Conservation (phyloP, 2,888 invertebrate genomes). For the Agrilus mali region DNA sequence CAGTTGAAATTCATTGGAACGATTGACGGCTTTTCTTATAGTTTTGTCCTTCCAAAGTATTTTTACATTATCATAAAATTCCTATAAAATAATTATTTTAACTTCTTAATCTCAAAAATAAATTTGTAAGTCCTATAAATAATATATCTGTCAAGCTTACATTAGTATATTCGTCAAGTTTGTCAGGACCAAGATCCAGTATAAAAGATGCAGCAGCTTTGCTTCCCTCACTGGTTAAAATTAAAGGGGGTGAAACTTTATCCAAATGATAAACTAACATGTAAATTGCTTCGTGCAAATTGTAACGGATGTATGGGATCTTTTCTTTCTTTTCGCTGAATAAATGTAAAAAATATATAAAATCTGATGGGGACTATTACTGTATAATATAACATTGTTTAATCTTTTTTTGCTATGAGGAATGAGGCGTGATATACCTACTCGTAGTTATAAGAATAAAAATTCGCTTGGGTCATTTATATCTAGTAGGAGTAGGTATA, state of each 20-base stretch:
- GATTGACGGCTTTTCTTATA: slow-evolving; percentile 52
- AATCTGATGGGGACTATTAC: no score
- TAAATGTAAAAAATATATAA: slow-evolving; percentile 6
- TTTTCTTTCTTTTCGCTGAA: slow-evolving; percentile 56
- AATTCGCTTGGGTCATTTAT: no score
- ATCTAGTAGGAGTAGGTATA: no score
- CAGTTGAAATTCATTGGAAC: slow-evolving; percentile 66
- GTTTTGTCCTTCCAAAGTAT: slow-evolving; percentile 58
- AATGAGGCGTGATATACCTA: no score
- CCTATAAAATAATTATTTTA: slow-evolving; percentile 36
- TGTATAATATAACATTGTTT: no score
- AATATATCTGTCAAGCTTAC: no score
- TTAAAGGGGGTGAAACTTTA: slow-evolving; percentile 31
- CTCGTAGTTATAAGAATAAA: no score
- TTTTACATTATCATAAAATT: slow-evolving; percentile 57
- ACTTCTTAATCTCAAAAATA: no score
- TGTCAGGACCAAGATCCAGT: slow-evolving; percentile 37
- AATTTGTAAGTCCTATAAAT: no score
- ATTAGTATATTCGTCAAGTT: slow-evolving; percentile 42
- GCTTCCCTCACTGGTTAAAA: slow-evolving; percentile 38
- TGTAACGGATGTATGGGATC: slow-evolving; percentile 52
- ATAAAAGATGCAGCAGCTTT: slow-evolving; percentile 38
- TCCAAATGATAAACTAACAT: slow-evolving; percentile 49
- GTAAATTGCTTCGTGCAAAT: slow-evolving; percentile 64
- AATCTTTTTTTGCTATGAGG: no score